phyloP scores from a whole-genome alignment of 2,113 vertebrate genomes.

The Cyprinodon tularosa region DNA sequence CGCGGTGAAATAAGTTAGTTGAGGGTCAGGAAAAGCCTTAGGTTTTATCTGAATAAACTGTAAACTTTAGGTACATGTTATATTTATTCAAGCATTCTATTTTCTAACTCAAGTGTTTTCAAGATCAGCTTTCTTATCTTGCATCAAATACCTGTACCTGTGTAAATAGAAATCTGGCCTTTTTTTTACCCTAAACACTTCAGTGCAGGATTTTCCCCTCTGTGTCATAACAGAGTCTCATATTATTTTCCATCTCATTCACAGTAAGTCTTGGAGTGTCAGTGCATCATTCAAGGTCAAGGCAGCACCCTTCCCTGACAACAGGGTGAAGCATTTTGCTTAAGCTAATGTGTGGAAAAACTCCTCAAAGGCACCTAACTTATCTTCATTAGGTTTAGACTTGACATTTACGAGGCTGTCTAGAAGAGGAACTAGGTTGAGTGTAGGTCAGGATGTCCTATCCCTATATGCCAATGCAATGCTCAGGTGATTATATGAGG shows the following conservation, averaged over 20 bases:
- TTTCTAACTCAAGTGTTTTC: not conserved
- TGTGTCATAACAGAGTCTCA: constrained; percentile 2
- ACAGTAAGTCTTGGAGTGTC: constrained; percentile 15
- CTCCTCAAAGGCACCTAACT: constrained; percentile 71
- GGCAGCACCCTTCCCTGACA: constrained; percentile 39
- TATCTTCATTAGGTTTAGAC: constrained; percentile 77
- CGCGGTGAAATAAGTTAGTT: too few relatives aligned
- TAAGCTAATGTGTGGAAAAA: constrained; percentile 69
- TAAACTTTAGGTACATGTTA: not conserved
- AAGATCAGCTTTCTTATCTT: not conserved
- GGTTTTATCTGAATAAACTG: too few relatives aligned
- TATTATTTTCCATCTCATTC: constrained; percentile 31
- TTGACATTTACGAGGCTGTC: constrained; percentile 76
- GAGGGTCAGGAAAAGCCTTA: too few relatives aligned
- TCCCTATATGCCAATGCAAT: constrained; percentile 63
- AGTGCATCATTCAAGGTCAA: constrained; percentile 67
- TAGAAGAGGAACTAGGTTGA: constrained; percentile 45
- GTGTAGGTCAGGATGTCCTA: constrained; percentile 75
- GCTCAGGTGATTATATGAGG: constrained; percentile 77
- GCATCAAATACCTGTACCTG: not conserved
- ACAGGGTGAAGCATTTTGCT: constrained; percentile 51
- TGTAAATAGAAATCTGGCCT: not conserved
- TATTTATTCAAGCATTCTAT: not conserved
- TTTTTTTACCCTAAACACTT: not conserved
- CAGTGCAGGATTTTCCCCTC: not conserved